Evolutionary conservation across 1,140 invertebrate genomes (phyloP).

Genomic region (Pachyrhynchus sulphureomaculatus): DNA sequence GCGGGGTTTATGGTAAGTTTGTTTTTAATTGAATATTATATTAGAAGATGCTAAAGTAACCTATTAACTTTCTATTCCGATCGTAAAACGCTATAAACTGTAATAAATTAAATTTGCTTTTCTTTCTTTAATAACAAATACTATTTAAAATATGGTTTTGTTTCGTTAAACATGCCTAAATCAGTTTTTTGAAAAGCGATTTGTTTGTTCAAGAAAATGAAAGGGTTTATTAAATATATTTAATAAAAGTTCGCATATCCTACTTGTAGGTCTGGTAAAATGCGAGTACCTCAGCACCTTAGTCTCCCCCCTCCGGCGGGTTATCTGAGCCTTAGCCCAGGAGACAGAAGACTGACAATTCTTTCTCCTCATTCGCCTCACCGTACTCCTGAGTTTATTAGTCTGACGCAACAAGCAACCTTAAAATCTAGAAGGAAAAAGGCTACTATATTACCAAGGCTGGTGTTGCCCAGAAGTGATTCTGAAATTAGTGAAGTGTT

Average conservation of each 20-base stretch:
- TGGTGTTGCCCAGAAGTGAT: conserved; percentile 71
- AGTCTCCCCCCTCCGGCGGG: conserved; percentile 63
- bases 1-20: conserved; percentile 59
- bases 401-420: conserved; percentile 57
- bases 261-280: conserved; percentile 54
- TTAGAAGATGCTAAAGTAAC: not conserved
- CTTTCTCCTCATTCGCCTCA: conserved; percentile 73
- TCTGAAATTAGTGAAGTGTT: conserved; percentile 65
- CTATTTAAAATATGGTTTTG: too few relatives aligned
- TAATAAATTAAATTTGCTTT: too few relatives aligned
- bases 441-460: conserved; percentile 71
- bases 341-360: conserved; percentile 66
- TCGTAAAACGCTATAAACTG: too few relatives aligned
- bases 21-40: not conserved
- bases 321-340: conserved; percentile 55
- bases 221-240: too few relatives aligned
- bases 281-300: conserved; percentile 63
- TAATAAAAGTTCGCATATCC: too few relatives aligned
- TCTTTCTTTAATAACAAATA: too few relatives aligned
- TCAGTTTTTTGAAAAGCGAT: too few relatives aligned
- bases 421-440: conserved; percentile 69
- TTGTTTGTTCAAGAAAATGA: too few relatives aligned
- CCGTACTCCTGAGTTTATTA: conserved; percentile 60
- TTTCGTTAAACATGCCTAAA: too few relatives aligned
- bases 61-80: not conserved